Base-by-base conservation (phyloP, 2,113 vertebrate species). In the Leptosomus discolor region DNA sequence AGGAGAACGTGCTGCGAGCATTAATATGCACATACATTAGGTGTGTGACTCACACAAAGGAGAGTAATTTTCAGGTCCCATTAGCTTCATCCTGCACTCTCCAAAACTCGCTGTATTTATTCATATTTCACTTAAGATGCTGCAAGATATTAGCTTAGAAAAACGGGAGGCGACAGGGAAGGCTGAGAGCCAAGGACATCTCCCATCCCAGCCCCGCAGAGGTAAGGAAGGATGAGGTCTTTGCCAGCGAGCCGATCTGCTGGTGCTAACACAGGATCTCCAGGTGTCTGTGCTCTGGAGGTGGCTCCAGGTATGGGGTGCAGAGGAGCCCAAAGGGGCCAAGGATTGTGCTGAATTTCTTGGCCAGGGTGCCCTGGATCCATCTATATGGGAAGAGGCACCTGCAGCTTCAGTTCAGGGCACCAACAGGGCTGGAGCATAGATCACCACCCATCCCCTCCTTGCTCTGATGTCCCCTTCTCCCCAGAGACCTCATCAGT, bases 21-120 rank as follows among this genome's bases (percentile, higher is more conserved):
- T 88, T 83, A 36, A 76, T 29, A 65, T 93, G 96, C 81, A 85
- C 87, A 90, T 93, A 21, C 63, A 90, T 85, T 60, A 76, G 65
- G 78, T 36, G 61, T 27, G 87, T 95, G 93, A 96, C 30, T 97
- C 94, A 89, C 46, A 48, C 56, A 45, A 43, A 57, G 54, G 48
- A 89, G 84, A 90, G 67, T 41, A 54, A 54, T 92, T 92, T 92
- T 93, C 81, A 61, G 81, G 85, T 91, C 87, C 34, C 4, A 91
- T 96, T 90, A 94, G 57, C 81, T 88, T 93, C 93, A 92, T 65
- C 77, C 1, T 39, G 53, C 4, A 1, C 73, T 81, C 73, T 54
- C 56, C 39, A 5, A 64, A 80, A 43, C 36, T 32, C 0, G 0
- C 46, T 41, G 18, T 32, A 23, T 89, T 81, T 95, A 46, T 78